Evolutionary conservation across 1,140 invertebrate species (phyloP).

Genomic region (Heliconius eleuchia): DNA sequence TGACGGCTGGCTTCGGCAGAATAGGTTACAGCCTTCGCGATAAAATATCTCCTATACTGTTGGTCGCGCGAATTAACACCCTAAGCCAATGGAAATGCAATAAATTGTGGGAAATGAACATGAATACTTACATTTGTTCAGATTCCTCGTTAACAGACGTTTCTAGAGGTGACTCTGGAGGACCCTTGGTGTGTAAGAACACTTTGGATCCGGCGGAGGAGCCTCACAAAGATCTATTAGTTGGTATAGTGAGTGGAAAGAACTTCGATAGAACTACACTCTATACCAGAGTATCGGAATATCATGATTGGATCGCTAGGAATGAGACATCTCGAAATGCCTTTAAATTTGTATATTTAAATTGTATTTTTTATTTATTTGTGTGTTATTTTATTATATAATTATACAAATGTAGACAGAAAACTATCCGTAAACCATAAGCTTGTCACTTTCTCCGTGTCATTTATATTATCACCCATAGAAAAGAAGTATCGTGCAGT

Average conservation of each 20-base stretch:
- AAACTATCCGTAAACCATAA: too few species aligned
- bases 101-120: constrained; percentile 59
- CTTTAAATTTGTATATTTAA: constrained; percentile 33
- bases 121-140: constrained; percentile 62
- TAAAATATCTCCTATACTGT: constrained; percentile 42
- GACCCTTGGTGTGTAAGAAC: constrained; percentile 54
- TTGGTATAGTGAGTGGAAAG: constrained; percentile 64
- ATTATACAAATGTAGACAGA: too few species aligned
- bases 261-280: constrained; percentile 63
- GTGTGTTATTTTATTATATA: too few species aligned
- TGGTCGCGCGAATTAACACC: constrained; percentile 48
- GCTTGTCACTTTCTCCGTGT: too few species aligned
- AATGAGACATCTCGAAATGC: constrained; percentile 18
- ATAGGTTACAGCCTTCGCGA: constrained; percentile 30
- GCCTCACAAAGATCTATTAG: constrained; percentile 44
- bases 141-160: constrained; percentile 54
- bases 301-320: constrained; percentile 52
- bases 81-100: constrained; percentile 53
- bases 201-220: constrained; percentile 49
- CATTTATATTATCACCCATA: too few species aligned
- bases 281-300: constrained; percentile 60
- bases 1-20: constrained; percentile 54
- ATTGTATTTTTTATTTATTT: constrained; percentile 27
- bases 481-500: too few species aligned
- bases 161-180: constrained; percentile 59